Percentiles rank a stretch among this genome's conserved stretches.
phyloP scores from a whole-genome alignment of 2,888 invertebrate genomes.

The Nemoura dubitans region DNA sequence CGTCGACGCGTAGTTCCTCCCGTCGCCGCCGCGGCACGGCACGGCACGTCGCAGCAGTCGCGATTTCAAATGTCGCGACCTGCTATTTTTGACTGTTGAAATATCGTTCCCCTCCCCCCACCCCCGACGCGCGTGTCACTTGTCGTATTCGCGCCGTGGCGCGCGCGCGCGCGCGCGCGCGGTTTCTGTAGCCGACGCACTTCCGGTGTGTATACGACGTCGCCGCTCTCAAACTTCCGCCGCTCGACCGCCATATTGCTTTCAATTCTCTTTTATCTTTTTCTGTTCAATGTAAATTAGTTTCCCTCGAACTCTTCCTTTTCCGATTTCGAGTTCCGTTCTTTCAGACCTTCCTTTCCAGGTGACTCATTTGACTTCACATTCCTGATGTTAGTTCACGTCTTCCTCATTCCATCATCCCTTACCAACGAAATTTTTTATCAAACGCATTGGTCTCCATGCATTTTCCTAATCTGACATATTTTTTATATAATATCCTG shows the following conservation, averaged over 20 bases:
- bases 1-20: conserved; percentile 32
- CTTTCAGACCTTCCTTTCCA: too few relatives aligned
- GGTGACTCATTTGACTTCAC: too few relatives aligned
- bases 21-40: conserved; percentile 3
- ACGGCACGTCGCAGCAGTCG: background rate
- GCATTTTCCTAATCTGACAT: too few relatives aligned
- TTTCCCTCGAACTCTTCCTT: too few relatives aligned
- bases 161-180: background rate
- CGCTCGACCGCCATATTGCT: background rate
- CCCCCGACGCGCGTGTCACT: conserved; percentile 35
- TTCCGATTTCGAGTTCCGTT: too few relatives aligned
- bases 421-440: too few relatives aligned
- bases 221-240: background rate
- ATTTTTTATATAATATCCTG: too few relatives aligned
- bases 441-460: too few relatives aligned
- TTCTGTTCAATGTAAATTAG: too few relatives aligned
- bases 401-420: too few relatives aligned
- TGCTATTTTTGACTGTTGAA: conserved; percentile 37
- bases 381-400: too few relatives aligned
- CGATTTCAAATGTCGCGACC: background rate
- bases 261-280: background rate
- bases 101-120: conserved; percentile 18
- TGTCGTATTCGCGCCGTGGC: background rate
- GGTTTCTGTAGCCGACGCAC: background rate
- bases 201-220: background rate